Evolutionary conservation across 2,113 vertebrate species (phyloP).

Genomic region (Neodontobutis hainanensis): DNA sequence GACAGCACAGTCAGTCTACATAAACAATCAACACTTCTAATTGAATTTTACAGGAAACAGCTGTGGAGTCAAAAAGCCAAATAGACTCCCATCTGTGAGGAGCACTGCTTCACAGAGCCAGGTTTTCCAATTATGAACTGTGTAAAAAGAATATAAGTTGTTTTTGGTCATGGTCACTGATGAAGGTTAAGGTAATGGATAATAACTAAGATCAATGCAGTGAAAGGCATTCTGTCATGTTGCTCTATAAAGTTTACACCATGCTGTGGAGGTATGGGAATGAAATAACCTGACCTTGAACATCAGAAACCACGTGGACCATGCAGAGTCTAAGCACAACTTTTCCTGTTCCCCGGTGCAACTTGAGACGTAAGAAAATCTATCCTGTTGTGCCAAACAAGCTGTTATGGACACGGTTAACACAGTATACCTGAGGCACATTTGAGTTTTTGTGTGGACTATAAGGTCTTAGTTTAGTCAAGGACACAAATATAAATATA

Average conservation of each 20-base stretch:
- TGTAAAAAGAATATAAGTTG: not conserved
- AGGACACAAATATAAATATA: no score
- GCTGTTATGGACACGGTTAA: slow-evolving; percentile 27
- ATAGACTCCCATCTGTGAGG: slow-evolving; percentile 12
- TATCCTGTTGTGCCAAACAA: slow-evolving; percentile 19
- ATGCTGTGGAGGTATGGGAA: no score
- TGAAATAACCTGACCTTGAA: not conserved
- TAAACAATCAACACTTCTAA: slow-evolving; percentile 57
- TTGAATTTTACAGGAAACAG: slow-evolving; percentile 59
- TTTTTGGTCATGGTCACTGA: not conserved
- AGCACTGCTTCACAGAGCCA: not conserved
- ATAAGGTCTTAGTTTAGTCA: no score
- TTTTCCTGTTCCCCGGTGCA: slow-evolving; percentile 9
- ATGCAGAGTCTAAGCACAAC: not conserved
- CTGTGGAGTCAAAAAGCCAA: slow-evolving; percentile 45
- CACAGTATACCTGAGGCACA: slow-evolving; percentile 18
- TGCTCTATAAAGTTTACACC: no score
- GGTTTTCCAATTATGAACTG: not conserved
- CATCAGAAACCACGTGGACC: not conserved
- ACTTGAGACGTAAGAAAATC: slow-evolving; percentile 27
- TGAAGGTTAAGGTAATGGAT: not conserved
- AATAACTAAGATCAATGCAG: no score
- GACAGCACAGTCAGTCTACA: slow-evolving; percentile 31
- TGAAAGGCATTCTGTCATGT: no score
- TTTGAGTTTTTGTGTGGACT: slow-evolving; percentile 20